Conservation (phyloP, 2,888 invertebrate species). For the Archaeoteleia sp. region DNA sequence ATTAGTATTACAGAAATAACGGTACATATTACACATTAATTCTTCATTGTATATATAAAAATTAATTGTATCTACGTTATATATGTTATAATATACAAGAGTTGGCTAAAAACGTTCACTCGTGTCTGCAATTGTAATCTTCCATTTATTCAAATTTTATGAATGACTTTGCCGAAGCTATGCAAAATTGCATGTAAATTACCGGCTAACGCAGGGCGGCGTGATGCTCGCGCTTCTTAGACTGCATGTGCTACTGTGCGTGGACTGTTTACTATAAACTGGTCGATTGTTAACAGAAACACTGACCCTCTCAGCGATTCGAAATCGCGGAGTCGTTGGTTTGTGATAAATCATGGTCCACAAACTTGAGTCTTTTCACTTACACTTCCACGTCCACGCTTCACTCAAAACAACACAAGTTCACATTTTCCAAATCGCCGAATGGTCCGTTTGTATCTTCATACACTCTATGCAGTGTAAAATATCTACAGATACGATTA, state of each 20-base stretch:
- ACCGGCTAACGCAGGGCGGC: slow-evolving; percentile 71
- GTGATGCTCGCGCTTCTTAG: slow-evolving; percentile 63
- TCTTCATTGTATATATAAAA: no score
- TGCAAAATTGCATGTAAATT: slow-evolving; percentile 47
- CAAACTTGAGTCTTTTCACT: not conserved
- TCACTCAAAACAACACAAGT: slow-evolving; percentile 1
- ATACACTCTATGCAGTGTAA: no score
- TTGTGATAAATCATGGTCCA: slow-evolving; percentile 72
- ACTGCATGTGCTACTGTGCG: slow-evolving; percentile 69
- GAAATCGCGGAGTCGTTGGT: slow-evolving; percentile 72
- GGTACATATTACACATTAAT: no score
- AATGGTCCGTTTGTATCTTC: no score
- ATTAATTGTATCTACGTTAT: no score
- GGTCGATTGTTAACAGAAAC: slow-evolving; percentile 70
- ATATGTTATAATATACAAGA: no score
- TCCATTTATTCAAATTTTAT: no score
- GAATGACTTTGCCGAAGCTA: not conserved
- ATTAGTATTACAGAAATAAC: no score
- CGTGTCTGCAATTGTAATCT: no score
- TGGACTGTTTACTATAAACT: slow-evolving; percentile 67
- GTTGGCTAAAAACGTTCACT: no score
- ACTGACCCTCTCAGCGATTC: slow-evolving; percentile 72
- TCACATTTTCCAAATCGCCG: slow-evolving; percentile 3
- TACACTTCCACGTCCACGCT: not conserved
- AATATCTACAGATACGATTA: no score